Percentiles rank a stretch among this genome's conserved stretches.
Evolutionary conservation across 2,113 vertebrate genomes (phyloP).

Genomic region (Eubucco bourcierii): DNA sequence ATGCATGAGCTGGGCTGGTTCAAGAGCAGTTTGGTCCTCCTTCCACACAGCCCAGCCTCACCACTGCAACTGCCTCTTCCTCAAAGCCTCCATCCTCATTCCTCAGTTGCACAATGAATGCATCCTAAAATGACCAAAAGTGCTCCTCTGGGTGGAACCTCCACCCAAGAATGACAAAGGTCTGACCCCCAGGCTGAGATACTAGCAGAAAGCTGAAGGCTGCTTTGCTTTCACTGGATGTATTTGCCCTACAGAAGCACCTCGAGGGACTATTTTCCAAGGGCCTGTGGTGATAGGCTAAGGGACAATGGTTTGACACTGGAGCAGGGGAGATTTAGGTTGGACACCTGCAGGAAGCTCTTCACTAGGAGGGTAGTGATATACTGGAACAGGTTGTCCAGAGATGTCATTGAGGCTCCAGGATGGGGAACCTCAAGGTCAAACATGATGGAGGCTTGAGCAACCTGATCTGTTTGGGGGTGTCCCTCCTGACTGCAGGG

Average conservation of each 20-base stretch:
- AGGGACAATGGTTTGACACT: too few relatives aligned
- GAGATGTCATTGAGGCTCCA: not conserved
- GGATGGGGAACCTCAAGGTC: not conserved
- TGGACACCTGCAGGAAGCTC: not conserved
- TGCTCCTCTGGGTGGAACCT: not conserved
- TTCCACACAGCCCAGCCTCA: accelerated
- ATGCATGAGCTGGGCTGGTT: not conserved
- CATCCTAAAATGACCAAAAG: not conserved
- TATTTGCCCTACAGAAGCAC: too few relatives aligned
- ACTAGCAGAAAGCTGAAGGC: too few relatives aligned
- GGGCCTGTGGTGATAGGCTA: too few relatives aligned
- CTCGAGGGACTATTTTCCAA: too few relatives aligned
- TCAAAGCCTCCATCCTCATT: not conserved
- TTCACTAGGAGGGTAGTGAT: not conserved
- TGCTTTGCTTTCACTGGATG: too few relatives aligned
- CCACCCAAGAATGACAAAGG: too few relatives aligned
- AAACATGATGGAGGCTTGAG: too few relatives aligned
- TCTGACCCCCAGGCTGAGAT: too few relatives aligned
- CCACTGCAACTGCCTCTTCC: not conserved
- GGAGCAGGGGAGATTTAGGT: too few relatives aligned
- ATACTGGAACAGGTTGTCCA: not conserved
- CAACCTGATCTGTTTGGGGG: too few relatives aligned
- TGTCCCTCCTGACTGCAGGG: too few relatives aligned
- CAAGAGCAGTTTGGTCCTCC: not conserved
- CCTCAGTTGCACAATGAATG: not conserved